phyloP scores from a whole-genome alignment of 2,113 vertebrate species.

The western clawed frog (Xenopus tropicalis) region DNA sequence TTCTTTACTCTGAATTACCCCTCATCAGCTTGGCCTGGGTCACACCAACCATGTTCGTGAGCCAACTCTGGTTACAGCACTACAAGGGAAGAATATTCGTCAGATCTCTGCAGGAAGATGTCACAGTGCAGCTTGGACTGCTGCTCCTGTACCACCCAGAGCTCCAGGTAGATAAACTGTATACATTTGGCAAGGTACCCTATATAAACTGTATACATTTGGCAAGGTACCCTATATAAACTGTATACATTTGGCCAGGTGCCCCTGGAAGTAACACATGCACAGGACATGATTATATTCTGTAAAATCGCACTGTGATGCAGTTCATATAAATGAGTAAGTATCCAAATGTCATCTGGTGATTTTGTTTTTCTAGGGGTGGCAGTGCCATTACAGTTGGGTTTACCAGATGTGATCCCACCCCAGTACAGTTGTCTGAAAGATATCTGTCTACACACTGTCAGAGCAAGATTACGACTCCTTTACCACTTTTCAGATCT shows the following conservation, averaged over 20 bases:
- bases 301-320: no score
- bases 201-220: neutral
- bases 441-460: conserved; percentile 74
- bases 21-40: conserved; percentile 70
- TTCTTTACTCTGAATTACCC: no score
- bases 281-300: no score
- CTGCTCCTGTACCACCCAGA: conserved; percentile 64
- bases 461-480: conserved; percentile 71
- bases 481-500: conserved; percentile 83
- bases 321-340: no score
- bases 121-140: conserved; percentile 79
- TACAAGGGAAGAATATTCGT: conserved; percentile 72
- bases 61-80: conserved; percentile 68
- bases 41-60: conserved; percentile 79
- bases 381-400: conserved; percentile 76
- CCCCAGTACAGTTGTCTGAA: conserved; percentile 74
- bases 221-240: no score
- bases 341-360: neutral
- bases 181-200: no score
- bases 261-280: no score
- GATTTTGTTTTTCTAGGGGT: conserved; percentile 60
- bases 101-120: conserved; percentile 78
- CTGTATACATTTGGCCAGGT: neutral
- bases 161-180: conserved; percentile 57
- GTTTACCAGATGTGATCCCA: conserved; percentile 71